Evolutionary conservation across 2,888 invertebrate species (phyloP), one percentile per base, ranked within the genome.

Genomic region (Caenorhabditis zanzibari): DNA sequence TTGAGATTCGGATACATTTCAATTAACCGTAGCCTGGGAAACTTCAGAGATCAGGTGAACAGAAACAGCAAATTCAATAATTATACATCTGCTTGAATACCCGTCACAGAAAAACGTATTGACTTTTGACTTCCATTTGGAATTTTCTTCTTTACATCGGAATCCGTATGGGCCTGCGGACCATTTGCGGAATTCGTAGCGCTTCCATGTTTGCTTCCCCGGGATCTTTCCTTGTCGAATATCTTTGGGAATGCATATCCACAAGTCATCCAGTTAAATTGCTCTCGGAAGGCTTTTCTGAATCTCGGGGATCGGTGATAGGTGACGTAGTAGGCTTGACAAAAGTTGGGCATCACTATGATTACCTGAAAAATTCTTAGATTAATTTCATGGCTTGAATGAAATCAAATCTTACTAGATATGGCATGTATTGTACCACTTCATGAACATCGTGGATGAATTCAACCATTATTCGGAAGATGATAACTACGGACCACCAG

Each of bases 271-370:
- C 56, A 72, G 35, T 74, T n/a, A 22, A 81, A 52, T 14, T 81
- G 81, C 14, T 74, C 73, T 0, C 56, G 58, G 38, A 58, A 81
- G 9, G 69, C 74, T 38, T 61, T 59, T 24, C 73, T 32, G 32
- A 74, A 74, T 19, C 56, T 44, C 7, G 79, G 79, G 0, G 79
- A 79, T 47, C 72, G 54, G 19, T 64, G 38, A 49, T 79, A 79
- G n/a, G 79, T 54, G 1, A 79, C 72, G 24, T 72, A 79, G 24
- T 72, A 79, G 14, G 64, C 38, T 79, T 79, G 79, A 19, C 72
- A 72, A 16, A 56, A 79, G 38, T 72, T 79, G 14, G 79, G 79
- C 64, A 81, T 58, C 14, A 73, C 54, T 7, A 82, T 59, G 5
- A 82, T 28, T 4, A 59, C 16, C 82, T 82, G 76, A 41, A 73